Conservation (phyloP, 2,888 invertebrate species). For the Apomyelois bistriatella region DNA sequence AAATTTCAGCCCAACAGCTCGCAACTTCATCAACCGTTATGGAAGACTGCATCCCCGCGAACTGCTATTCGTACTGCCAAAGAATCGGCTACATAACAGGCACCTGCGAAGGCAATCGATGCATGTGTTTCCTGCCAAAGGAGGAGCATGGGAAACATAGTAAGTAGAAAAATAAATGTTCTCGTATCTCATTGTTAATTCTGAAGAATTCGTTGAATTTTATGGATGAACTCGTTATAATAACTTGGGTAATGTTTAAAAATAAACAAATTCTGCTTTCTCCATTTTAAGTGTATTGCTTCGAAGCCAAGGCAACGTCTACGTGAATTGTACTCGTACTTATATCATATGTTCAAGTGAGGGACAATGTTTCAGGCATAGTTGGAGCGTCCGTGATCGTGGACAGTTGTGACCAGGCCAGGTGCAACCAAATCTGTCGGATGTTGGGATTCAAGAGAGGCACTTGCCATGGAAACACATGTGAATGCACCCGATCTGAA, state of each 20-base stretch:
- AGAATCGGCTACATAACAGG: slow-evolving; percentile 5
- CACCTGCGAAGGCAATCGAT: neutral
- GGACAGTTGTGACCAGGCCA: neutral
- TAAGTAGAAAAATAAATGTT: neutral
- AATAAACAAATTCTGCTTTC: too few relatives aligned
- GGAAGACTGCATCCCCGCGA: neutral
- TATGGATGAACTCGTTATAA: too few relatives aligned
- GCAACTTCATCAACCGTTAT: neutral
- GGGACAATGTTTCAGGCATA: neutral
- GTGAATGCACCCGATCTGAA: slow-evolving; percentile 1
- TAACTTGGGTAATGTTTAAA: too few relatives aligned
- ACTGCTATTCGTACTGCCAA: neutral
- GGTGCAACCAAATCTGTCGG: slow-evolving; percentile 15
- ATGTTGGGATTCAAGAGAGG: neutral
- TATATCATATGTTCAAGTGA: too few relatives aligned
- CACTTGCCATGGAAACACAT: neutral
- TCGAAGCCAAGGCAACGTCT: too few relatives aligned
- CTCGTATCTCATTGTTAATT: too few relatives aligned
- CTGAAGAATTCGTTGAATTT: too few relatives aligned
- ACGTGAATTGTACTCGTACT: too few relatives aligned
- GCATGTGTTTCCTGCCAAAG: neutral
- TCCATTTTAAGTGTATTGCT: too few relatives aligned
- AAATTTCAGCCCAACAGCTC: neutral
- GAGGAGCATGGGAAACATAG: neutral
- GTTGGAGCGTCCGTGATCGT: neutral